Evolutionary conservation across 2,797 vertebrate species (phyloP).

Genomic region (Gephyroberyx darwinii): DNA sequence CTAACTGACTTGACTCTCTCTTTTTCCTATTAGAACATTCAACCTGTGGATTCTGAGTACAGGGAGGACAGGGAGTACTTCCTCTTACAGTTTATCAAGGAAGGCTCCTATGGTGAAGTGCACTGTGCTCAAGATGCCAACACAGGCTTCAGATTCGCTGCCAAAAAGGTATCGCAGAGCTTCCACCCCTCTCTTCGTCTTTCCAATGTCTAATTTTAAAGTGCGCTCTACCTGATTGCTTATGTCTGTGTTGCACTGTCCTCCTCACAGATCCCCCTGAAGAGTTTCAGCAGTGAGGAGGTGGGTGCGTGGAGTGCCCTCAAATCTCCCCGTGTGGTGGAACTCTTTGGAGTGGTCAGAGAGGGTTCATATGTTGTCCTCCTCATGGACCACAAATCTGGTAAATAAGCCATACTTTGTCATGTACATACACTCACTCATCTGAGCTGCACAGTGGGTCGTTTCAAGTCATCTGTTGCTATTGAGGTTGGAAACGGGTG

Average conservation of each 20-base stretch:
- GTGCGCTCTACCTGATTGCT: background rate
- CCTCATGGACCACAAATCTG: conserved; percentile 93
- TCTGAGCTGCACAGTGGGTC: background rate
- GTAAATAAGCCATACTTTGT: conserved; percentile 74
- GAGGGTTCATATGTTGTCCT: conserved; percentile 90
- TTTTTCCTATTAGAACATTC: conserved; percentile 84
- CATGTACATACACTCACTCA: background rate
- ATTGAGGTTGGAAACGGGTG: conserved; percentile 4
- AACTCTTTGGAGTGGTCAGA: conserved; percentile 93
- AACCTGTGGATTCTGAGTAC: conserved; percentile 91
- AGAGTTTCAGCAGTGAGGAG: conserved; percentile 91
- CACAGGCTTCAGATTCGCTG: conserved; percentile 91
- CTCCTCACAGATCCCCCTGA: conserved; percentile 84
- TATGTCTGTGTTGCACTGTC: background rate
- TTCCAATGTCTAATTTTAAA: background rate
- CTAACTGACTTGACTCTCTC: conserved; percentile 8
- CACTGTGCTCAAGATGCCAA: conserved; percentile 88
- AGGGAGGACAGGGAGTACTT: conserved; percentile 90
- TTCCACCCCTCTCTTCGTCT: background rate
- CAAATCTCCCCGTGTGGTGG: conserved; percentile 87
- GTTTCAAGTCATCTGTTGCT: background rate
- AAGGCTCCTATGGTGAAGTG: conserved; percentile 94
- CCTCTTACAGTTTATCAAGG: conserved; percentile 82
- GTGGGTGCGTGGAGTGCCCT: conserved; percentile 90
- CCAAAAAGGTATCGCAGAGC: conserved; percentile 88